These are phyloP conservation scores for Chaetophractus vellerosus DNA, from an alignment of 2,797 vertebrate species.

Conservation along the genomic window DNA sequence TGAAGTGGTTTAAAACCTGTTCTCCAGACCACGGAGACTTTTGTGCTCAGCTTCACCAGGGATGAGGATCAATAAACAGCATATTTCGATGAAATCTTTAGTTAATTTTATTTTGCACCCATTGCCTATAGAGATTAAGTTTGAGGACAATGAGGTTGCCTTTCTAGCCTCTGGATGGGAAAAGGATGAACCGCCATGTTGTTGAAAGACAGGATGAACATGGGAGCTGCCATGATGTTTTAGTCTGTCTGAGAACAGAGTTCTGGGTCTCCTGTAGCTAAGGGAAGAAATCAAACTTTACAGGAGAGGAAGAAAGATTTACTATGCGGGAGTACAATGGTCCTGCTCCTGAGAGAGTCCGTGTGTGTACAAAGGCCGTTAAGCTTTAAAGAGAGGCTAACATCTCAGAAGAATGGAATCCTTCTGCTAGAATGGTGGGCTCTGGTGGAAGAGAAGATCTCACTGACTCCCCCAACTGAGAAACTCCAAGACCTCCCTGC, in stretches of 20 bases:
- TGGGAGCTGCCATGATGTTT: neutral
- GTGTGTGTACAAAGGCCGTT: neutral
- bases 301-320: fast-evolving
- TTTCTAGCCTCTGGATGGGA: neutral
- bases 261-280: neutral
- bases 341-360: neutral
- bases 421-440: neutral
- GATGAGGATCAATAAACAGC: neutral
- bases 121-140: neutral
- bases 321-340: neutral
- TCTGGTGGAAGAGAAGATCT: neutral
- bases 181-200: neutral
- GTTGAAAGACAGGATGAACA: neutral
- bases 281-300: neutral
- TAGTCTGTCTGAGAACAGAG: neutral
- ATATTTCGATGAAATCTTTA: neutral
- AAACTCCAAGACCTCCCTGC: neutral
- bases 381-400: neutral
- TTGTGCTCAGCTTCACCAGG: neutral
- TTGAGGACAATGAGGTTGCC: neutral
- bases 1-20: neutral
- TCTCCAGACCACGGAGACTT: neutral
- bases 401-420: neutral
- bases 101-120: neutral
- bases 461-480: neutral